phyloP scores from a whole-genome alignment of 2,888 invertebrate genomes.

The Trileptium ribeirensis region DNA sequence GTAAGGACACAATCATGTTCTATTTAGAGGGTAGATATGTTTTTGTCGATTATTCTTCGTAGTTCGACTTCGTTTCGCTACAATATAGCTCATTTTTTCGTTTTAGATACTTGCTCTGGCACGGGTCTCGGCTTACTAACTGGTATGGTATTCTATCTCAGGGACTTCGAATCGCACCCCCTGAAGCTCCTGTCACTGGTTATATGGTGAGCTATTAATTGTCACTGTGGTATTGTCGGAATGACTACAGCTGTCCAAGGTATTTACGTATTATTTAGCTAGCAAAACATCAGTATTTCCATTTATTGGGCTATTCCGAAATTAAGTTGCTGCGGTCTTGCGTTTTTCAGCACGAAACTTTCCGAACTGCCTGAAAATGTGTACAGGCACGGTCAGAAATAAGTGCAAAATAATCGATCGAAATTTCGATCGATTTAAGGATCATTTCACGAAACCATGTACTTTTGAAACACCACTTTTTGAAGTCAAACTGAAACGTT shows the following conservation, averaged over 20 bases:
- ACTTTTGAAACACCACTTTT: too few relatives aligned
- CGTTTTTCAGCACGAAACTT: too few relatives aligned
- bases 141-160: conserved; percentile 57
- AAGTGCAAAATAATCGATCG: too few relatives aligned
- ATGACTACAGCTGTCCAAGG: neutral
- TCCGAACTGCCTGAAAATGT: too few relatives aligned
- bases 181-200: conserved; percentile 56
- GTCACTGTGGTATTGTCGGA: too few relatives aligned
- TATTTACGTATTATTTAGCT: neutral
- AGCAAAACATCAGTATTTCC: neutral
- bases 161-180: conserved; percentile 57
- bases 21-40: neutral
- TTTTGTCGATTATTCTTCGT: neutral
- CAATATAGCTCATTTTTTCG: neutral
- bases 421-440: too few relatives aligned
- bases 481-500: too few relatives aligned
- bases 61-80: neutral
- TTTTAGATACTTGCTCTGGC: conserved; percentile 55
- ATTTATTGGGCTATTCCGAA: too few relatives aligned
- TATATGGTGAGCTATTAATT: conserved; percentile 17
- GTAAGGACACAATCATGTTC: too few relatives aligned
- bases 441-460: too few relatives aligned
- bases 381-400: too few relatives aligned
- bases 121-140: conserved; percentile 57
- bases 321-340: too few relatives aligned